Evolutionary conservation across 1,140 invertebrate species (phyloP).

Genomic region (Plectrocnemia conspersa): DNA sequence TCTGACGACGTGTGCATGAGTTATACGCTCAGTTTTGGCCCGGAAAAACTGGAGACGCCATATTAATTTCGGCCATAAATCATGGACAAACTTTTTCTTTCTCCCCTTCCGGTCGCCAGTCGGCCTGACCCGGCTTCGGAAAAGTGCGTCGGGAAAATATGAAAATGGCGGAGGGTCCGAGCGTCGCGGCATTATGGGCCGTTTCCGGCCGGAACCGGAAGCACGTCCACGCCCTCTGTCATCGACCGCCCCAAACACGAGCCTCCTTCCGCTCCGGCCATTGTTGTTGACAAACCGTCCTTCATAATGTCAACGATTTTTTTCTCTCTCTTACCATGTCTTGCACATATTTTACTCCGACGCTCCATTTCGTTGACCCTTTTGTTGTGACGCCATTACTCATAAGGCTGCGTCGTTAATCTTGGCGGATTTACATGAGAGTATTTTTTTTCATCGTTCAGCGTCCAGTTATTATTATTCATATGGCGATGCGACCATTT

Average conservation of each 20-base stretch:
- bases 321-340: constrained; percentile 4
- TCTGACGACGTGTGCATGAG: no score
- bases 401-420: constrained; percentile 13
- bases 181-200: neutral
- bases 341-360: constrained; percentile 11
- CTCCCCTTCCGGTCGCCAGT: constrained; percentile 2
- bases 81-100: constrained; percentile 19
- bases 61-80: constrained; percentile 24
- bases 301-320: constrained; percentile 12
- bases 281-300: constrained; percentile 27
- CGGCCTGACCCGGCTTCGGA: constrained; percentile 8
- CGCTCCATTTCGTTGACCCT: constrained; percentile 15
- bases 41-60: neutral
- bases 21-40: no score
- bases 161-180: neutral
- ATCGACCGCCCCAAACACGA: constrained; percentile 20
- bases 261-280: constrained; percentile 32
- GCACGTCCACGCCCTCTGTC: constrained; percentile 30
- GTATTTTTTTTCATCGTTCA: no score
- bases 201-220: constrained; percentile 42
- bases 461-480: no score
- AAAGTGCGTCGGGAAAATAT: neutral
- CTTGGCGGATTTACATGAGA: constrained; percentile 7
- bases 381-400: constrained; percentile 21
- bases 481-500: no score